phyloP scores from a whole-genome alignment of 2,113 vertebrate genomes.

The Arvicanthis niloticus region DNA sequence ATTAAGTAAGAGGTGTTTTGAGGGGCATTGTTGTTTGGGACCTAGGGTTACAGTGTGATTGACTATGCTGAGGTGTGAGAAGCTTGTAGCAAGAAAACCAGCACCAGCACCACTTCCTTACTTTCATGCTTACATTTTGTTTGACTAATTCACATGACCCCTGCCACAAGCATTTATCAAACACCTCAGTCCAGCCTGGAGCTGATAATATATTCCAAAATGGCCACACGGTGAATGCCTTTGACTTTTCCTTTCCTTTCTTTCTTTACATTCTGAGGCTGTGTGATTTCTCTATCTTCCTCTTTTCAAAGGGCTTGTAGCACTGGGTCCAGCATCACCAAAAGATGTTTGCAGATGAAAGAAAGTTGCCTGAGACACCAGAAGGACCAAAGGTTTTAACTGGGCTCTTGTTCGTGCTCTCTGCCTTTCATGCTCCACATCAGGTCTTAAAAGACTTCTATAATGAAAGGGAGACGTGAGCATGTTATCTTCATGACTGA shows the following conservation, averaged over 20 bases:
- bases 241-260: background rate
- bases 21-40: slow-evolving; percentile 64
- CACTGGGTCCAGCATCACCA: background rate
- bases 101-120: slow-evolving; percentile 50
- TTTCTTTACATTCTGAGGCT: background rate
- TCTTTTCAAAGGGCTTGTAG: slow-evolving; percentile 34
- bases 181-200: background rate
- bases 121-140: background rate
- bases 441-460: background rate
- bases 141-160: background rate
- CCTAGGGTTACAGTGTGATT: slow-evolving; percentile 65
- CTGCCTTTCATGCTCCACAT: background rate
- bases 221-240: background rate
- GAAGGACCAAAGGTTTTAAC: background rate
- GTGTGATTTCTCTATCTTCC: background rate
- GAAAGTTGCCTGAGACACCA: background rate
- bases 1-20: slow-evolving; percentile 75
- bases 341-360: slow-evolving; percentile 28
- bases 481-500: background rate
- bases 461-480: background rate
- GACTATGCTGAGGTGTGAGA: slow-evolving; percentile 46
- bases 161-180: background rate
- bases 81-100: slow-evolving; percentile 59
- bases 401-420: background rate
- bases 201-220: background rate